phyloP scores from a whole-genome alignment of 2,113 vertebrate genomes.

The Malurus cyaneus region DNA sequence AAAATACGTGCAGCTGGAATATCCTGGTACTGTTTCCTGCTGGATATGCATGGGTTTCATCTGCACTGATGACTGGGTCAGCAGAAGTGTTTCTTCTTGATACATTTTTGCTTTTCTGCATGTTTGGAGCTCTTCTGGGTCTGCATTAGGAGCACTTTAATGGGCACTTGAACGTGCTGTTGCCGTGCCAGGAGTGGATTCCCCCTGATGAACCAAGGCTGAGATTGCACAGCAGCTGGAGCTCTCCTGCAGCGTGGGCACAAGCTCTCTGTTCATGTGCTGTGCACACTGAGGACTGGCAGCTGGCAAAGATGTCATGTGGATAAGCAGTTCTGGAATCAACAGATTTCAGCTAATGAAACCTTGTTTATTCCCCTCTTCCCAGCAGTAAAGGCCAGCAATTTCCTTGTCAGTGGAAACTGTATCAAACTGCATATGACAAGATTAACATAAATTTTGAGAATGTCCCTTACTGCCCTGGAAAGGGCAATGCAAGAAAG shows the following conservation, averaged over 20 bases:
- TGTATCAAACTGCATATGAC: constrained; percentile 52
- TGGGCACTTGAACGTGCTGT: background rate
- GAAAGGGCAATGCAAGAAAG: constrained; percentile 69
- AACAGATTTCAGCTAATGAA: background rate
- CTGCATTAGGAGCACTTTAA: background rate
- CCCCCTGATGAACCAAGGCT: background rate
- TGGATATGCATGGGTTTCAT: constrained; percentile 63
- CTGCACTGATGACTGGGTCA: background rate
- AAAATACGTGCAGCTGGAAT: constrained; percentile 74
- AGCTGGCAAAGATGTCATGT: background rate
- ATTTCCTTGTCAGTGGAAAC: background rate
- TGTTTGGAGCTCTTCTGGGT: background rate
- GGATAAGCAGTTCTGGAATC: background rate
- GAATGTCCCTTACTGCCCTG: constrained; percentile 48
- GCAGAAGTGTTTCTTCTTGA: background rate
- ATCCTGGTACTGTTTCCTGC: constrained; percentile 74
- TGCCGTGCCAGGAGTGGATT: background rate
- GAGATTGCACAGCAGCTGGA: background rate
- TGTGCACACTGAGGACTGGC: background rate
- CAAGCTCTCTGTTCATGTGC: background rate
- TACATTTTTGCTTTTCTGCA: background rate
- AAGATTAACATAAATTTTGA: constrained; percentile 54
- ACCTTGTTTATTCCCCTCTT: background rate
- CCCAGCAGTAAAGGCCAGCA: background rate
- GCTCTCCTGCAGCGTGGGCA: background rate